A percentile compares a stretch with the other conserved stretches of the same genome.
phyloP scores from a whole-genome alignment of 2,888 invertebrate species.

The Metalampra italica region DNA sequence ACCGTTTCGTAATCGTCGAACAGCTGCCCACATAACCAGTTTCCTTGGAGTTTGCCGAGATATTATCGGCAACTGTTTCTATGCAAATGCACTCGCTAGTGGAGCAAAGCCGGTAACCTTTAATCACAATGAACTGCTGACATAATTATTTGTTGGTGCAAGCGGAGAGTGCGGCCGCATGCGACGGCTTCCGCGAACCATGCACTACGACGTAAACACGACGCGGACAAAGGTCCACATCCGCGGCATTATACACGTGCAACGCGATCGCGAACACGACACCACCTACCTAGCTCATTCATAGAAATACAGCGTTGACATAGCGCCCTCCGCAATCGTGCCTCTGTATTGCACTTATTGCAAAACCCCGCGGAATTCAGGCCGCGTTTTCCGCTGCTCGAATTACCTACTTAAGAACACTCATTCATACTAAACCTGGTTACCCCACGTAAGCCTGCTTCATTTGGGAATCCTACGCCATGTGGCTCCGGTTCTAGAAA shows the following conservation, averaged over 20 bases:
- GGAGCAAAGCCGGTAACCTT: constrained; percentile 41
- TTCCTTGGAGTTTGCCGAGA: constrained; percentile 46
- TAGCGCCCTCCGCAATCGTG: constrained; percentile 38
- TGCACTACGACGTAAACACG: constrained; percentile 49
- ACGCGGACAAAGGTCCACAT: constrained; percentile 45
- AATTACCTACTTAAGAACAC: constrained; percentile 21
- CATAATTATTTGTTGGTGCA: constrained; percentile 68
- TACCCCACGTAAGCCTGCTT: constrained; percentile 42
- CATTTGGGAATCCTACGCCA: constrained; percentile 72
- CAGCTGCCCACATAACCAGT: constrained; percentile 65
- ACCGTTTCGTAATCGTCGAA: constrained; percentile 43
- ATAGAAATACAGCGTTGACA: constrained; percentile 43
- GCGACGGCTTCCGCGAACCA: constrained; percentile 56
- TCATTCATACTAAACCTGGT: background rate
- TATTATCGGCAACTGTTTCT: constrained; percentile 22
- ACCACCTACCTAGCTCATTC: constrained; percentile 52
- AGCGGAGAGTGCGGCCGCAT: constrained; percentile 52
- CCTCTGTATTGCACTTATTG: constrained; percentile 35
- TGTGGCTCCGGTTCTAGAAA: constrained; percentile 73
- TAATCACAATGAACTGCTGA: constrained; percentile 62
- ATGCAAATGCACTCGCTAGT: constrained; percentile 25
- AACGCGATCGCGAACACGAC: constrained; percentile 45
- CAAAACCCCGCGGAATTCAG: constrained; percentile 45
- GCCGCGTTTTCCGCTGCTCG: constrained; percentile 37
- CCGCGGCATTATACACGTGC: constrained; percentile 41